These are phyloP conservation scores for Eulemur coronatus DNA, from an alignment of 2,797 vertebrate species.

Conservation along the genomic window DNA sequence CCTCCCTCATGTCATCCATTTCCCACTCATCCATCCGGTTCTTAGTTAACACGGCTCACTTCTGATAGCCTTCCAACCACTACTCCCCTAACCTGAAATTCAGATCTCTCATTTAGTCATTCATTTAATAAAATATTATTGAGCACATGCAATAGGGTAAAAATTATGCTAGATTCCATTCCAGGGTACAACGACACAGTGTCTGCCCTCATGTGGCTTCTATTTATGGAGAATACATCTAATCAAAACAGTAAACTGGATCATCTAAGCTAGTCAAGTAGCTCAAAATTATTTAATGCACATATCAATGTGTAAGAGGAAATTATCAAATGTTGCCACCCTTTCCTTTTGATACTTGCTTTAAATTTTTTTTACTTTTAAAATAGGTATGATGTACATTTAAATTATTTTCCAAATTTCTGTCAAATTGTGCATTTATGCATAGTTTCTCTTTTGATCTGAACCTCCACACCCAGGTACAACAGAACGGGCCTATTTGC, in stretches of 20 bases:
- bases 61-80: background rate
- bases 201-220: background rate
- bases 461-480: background rate
- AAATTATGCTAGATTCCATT: background rate
- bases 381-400: background rate
- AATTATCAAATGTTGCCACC: background rate
- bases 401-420: conserved; percentile 9
- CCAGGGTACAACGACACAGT: background rate
- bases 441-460: conserved; percentile 4
- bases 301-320: conserved; percentile 11
- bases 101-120: background rate
- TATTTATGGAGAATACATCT: background rate
- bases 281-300: conserved; percentile 38
- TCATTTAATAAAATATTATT: background rate
- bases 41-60: background rate
- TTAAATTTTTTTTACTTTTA: conserved; percentile 17
- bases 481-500: background rate
- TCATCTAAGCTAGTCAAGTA: conserved; percentile 6
- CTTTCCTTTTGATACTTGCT: background rate
- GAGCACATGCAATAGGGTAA: background rate
- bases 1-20: background rate
- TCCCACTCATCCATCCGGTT: background rate
- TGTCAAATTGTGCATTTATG: background rate
- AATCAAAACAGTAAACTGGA: background rate
- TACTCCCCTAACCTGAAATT: background rate